Conservation (phyloP, 2,888 invertebrate species). For the Eristalis arbustorum region DNA sequence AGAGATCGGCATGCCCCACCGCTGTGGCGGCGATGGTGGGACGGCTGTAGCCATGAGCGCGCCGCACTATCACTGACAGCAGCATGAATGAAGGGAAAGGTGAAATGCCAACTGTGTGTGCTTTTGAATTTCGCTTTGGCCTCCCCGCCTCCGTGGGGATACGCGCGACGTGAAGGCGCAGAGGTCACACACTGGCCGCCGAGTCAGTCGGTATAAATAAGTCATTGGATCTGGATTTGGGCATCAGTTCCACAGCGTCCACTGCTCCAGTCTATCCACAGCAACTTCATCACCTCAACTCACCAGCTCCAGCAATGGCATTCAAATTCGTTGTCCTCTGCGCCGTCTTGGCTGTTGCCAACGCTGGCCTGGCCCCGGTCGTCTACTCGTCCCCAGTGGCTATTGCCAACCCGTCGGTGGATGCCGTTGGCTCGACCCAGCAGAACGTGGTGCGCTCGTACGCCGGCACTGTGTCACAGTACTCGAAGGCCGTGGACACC, state of each 20-base stretch:
- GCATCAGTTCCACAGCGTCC: conserved; percentile 64
- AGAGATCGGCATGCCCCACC: conserved; percentile 16
- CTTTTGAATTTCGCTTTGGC: conserved; percentile 5
- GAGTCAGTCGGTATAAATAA: conserved; percentile 57
- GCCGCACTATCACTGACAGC: background rate
- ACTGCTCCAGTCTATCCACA: conserved; percentile 46
- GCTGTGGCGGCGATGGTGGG: background rate
- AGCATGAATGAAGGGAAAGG: conserved; percentile 49
- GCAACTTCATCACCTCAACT: background rate
- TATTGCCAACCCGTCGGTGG: conserved; percentile 76
- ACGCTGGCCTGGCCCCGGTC: conserved; percentile 80
- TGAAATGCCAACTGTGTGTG: conserved; percentile 38
- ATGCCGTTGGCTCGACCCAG: conserved; percentile 80
- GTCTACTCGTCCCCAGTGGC: conserved; percentile 71
- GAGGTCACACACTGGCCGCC: conserved; percentile 38
- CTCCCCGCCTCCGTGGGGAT: conserved; percentile 1
- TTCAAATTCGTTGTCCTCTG: conserved; percentile 82
- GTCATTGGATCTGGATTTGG: conserved; percentile 37
- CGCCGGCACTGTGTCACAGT: conserved; percentile 82
- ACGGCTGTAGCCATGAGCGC: background rate
- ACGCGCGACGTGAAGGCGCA: conserved; percentile 7
- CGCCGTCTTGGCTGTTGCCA: conserved; percentile 83
- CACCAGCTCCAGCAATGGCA: conserved; percentile 65
- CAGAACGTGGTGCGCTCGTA: conserved; percentile 83
- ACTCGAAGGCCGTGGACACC: conserved; percentile 83